Evolutionary conservation across 2,113 vertebrate species (phyloP).

Genomic region (Lamprologus speciosus): DNA sequence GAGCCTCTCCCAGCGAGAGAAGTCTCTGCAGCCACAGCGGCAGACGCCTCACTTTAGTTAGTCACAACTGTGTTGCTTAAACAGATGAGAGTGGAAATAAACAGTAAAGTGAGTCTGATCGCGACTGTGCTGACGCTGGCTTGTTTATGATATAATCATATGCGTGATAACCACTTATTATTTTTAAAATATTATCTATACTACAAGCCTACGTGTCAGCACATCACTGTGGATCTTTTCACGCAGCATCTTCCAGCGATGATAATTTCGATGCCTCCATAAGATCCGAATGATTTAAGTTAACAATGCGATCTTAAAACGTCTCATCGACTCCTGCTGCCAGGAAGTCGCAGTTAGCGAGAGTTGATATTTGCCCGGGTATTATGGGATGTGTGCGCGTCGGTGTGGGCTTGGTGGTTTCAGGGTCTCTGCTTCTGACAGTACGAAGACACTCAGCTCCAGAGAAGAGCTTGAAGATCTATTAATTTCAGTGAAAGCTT

Average conservation of each 20-base stretch:
- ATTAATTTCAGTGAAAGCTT: constrained; percentile 50
- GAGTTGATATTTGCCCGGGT: not conserved
- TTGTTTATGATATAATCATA: not conserved
- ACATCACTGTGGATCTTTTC: not conserved
- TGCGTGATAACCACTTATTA: not conserved
- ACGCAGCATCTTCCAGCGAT: not conserved
- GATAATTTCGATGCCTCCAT: not conserved
- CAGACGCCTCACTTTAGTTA: not conserved
- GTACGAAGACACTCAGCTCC: constrained; percentile 13
- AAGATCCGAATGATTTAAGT: not conserved
- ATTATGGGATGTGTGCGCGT: not conserved
- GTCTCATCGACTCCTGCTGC: not conserved
- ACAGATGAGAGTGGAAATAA: not conserved
- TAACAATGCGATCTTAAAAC: not conserved
- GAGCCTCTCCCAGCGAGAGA: not conserved
- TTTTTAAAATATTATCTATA: not conserved
- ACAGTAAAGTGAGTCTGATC: not conserved
- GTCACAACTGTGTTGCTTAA: not conserved
- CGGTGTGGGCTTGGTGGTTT: not conserved
- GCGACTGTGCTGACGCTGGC: not conserved
- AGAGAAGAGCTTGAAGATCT: constrained; percentile 29
- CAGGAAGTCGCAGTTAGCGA: not conserved
- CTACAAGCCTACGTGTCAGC: not conserved
- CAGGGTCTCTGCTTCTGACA: constrained; percentile 2
- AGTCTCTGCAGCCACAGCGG: not conserved